Evolutionary conservation across 1,140 invertebrate genomes (phyloP).

Genomic region (Zophobas morio): DNA sequence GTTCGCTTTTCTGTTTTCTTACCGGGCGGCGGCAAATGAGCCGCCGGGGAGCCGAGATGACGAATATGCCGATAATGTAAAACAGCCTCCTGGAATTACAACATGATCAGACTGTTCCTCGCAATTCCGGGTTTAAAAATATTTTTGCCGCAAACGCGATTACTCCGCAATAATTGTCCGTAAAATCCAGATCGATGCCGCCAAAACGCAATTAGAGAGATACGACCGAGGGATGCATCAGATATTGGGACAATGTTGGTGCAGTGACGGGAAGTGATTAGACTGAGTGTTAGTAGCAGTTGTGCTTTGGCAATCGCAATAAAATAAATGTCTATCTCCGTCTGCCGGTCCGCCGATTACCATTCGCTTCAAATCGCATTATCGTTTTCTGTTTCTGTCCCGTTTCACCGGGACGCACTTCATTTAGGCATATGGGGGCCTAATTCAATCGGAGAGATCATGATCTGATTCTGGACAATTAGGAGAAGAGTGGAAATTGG

Average conservation of each 20-base stretch:
- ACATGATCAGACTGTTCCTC: not conserved
- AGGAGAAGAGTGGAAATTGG: constrained; percentile 11
- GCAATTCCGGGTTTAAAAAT: not conserved
- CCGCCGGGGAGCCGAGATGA: too few relatives aligned
- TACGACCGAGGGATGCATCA: constrained; percentile 35
- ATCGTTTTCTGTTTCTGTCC: constrained; percentile 50
- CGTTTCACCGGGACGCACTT: constrained; percentile 41
- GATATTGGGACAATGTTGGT: constrained; percentile 38
- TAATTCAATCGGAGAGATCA: constrained; percentile 35
- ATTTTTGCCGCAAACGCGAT: constrained; percentile 18
- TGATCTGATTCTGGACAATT: constrained; percentile 35
- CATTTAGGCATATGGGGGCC: constrained; percentile 29
- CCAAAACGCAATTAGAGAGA: constrained; percentile 31
- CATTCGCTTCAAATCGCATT: constrained; percentile 58
- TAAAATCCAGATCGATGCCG: constrained; percentile 4
- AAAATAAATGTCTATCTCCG: constrained; percentile 61
- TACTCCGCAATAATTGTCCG: constrained; percentile 19
- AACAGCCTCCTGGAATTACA: too few relatives aligned
- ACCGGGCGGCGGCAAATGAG: constrained; percentile 9
- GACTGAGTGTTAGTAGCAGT: constrained; percentile 59
- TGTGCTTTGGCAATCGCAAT: constrained; percentile 59
- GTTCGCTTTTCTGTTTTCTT: constrained; percentile 48
- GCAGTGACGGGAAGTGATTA: constrained; percentile 55
- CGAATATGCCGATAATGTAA: too few relatives aligned
- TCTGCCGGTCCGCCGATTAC: constrained; percentile 53